Conservation (phyloP, 2,797 vertebrate genomes). For the Clamator glandarius region DNA sequence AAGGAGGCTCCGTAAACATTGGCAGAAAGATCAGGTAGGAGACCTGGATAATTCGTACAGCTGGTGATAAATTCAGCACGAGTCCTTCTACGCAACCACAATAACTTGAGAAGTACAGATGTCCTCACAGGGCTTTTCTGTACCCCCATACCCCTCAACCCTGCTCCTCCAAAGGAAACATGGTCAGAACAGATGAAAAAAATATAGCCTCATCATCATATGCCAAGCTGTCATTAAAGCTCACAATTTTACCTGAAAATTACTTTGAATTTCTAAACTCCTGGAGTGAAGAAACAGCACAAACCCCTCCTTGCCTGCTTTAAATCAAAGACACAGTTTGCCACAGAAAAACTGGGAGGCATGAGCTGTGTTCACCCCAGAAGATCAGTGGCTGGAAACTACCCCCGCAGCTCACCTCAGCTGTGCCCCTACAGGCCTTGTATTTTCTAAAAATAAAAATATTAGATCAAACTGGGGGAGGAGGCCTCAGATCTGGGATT, state of each 20-base stretch:
- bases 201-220: background rate
- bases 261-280: background rate
- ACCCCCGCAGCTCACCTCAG: background rate
- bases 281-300: background rate
- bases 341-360: background rate
- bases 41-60: background rate
- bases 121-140: background rate
- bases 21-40: background rate
- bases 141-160: background rate
- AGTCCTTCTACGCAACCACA: background rate
- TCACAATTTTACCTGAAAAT: background rate
- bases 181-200: background rate
- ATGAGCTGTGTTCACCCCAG: background rate
- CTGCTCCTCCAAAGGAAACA: background rate
- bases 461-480: conserved; percentile 26
- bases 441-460: conserved; percentile 45
- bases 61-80: background rate
- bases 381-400: background rate
- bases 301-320: background rate
- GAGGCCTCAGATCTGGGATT: background rate
- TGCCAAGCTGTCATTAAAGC: background rate
- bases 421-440: background rate
- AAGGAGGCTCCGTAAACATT: background rate
- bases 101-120: background rate
- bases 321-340: background rate